Evolutionary conservation across 2,113 vertebrate species (phyloP).

Genomic region (Gobiocypris rarus): DNA sequence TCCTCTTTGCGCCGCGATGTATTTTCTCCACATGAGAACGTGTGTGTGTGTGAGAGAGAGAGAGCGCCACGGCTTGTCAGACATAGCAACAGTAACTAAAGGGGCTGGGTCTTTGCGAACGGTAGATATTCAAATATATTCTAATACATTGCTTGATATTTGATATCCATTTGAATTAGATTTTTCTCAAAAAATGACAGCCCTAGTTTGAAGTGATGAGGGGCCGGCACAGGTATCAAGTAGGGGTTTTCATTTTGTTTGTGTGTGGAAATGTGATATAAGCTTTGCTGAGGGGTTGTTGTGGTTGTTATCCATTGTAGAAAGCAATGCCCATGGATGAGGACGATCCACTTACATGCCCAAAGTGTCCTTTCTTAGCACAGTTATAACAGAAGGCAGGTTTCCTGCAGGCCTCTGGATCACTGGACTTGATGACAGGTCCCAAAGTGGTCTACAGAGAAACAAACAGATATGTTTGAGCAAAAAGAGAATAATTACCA

Average conservation of each 20-base stretch:
- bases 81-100: no score
- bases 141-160: no score
- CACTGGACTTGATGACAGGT: constrained; percentile 35
- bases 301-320: background rate
- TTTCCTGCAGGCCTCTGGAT: constrained; percentile 24
- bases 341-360: constrained; percentile 68
- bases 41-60: no score
- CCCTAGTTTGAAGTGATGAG: background rate
- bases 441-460: constrained; percentile 64
- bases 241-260: background rate
- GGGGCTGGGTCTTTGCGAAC: no score
- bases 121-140: no score
- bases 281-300: background rate
- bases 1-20: no score
- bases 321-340: background rate
- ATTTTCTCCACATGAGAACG: no score
- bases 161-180: no score
- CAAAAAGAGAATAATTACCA: background rate
- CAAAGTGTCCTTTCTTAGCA: constrained; percentile 75
- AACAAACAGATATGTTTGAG: background rate
- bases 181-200: no score
- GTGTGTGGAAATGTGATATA: background rate
- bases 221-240: background rate
- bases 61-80: no score
- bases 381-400: constrained; percentile 78